Conservation (phyloP, 2,888 invertebrate genomes). For the Tortrix viridana region DNA sequence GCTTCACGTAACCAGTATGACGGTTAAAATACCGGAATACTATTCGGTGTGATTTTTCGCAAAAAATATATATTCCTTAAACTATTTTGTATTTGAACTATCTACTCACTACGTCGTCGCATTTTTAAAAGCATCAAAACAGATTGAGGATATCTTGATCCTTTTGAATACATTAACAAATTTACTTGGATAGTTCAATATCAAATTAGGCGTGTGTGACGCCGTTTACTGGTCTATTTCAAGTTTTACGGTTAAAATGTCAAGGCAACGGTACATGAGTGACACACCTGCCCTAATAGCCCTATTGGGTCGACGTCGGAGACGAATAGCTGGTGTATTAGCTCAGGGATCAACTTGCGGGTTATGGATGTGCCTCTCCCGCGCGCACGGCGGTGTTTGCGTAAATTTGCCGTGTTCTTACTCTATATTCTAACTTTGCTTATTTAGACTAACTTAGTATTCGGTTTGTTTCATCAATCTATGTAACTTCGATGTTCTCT, state of each 20-base stretch:
- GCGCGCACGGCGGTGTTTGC: constrained; percentile 14
- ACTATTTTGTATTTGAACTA: too few relatives aligned
- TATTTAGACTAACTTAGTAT: constrained; percentile 22
- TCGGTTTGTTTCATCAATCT: constrained; percentile 2
- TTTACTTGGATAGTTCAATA: too few relatives aligned
- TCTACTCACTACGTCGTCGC: too few relatives aligned
- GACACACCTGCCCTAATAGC: constrained; percentile 59
- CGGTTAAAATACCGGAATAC: too few relatives aligned
- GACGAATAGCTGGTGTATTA: constrained; percentile 56
- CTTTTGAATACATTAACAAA: too few relatives aligned
- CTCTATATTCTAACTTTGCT: constrained; percentile 18
- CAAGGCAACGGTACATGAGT: constrained; percentile 45
- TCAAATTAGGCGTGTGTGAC: too few relatives aligned
- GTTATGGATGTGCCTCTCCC: constrained; percentile 49
- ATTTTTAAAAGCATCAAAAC: too few relatives aligned
- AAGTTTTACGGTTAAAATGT: constrained; percentile 45
- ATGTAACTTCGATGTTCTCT: constrained; percentile 4
- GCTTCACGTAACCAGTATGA: too few relatives aligned
- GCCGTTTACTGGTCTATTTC: constrained; percentile 34
- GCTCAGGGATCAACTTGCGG: constrained; percentile 48
- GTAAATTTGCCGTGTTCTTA: constrained; percentile 18
- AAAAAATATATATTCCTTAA: too few relatives aligned
- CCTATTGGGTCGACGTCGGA: constrained; percentile 54
- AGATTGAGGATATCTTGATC: too few relatives aligned
- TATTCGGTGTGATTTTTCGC: too few relatives aligned